Conservation (phyloP, 2,113 vertebrate genomes). For the Varanus salvator region DNA sequence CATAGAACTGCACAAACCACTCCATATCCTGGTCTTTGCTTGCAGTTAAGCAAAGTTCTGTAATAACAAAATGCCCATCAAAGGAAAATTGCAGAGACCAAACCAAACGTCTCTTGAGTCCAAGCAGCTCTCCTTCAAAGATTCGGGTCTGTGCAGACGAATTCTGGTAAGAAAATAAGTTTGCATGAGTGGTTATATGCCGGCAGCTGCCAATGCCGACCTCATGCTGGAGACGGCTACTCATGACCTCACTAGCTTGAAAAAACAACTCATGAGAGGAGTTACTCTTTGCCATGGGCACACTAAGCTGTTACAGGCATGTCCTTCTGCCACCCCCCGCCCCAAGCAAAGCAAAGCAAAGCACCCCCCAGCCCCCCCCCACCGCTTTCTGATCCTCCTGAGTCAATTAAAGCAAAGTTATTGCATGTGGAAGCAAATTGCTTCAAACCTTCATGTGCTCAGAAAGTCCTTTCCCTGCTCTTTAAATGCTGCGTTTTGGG, state of each 20-base stretch:
- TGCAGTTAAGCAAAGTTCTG: neutral
- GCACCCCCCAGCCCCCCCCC: too few relatives aligned
- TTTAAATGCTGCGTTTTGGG: slow-evolving; percentile 41
- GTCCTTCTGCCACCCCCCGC: slow-evolving; percentile 6
- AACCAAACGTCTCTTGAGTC: slow-evolving; percentile 27
- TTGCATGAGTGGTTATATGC: slow-evolving; percentile 69
- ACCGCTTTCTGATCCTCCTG: neutral
- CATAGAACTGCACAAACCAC: neutral
- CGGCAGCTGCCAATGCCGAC: slow-evolving; percentile 68
- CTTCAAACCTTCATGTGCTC: slow-evolving; percentile 56
- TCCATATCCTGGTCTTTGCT: neutral
- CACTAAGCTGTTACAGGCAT: slow-evolving; percentile 54
- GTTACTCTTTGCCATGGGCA: slow-evolving; percentile 47
- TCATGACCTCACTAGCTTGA: slow-evolving; percentile 79
- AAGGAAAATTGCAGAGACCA: slow-evolving; percentile 33
- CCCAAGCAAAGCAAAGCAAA: too few relatives aligned
- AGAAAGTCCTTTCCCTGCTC: slow-evolving; percentile 36
- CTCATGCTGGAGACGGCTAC: slow-evolving; percentile 64
- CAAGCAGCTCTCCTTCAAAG: slow-evolving; percentile 60
- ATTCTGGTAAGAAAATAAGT: slow-evolving; percentile 66
- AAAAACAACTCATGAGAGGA: slow-evolving; percentile 73
- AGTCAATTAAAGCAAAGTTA: slow-evolving; percentile 23
- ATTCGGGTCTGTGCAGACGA: slow-evolving; percentile 66
- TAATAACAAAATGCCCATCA: neutral
- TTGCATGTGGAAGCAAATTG: slow-evolving; percentile 35